Base-by-base conservation (phyloP, 37 sponge, comb jelly and placozoan genomes). In the Agelas oroides region DNA sequence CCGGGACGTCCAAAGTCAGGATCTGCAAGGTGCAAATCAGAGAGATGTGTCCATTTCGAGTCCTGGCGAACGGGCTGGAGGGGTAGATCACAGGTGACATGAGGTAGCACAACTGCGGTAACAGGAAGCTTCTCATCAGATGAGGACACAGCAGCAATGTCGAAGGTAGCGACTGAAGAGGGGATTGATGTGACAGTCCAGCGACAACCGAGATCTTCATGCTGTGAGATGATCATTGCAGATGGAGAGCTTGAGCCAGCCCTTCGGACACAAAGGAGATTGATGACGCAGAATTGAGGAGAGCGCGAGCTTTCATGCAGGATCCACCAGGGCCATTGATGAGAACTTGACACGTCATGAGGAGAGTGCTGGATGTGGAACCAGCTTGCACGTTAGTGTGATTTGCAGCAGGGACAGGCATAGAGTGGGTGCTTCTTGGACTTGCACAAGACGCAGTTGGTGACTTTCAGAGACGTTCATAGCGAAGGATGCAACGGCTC, bases 61-160 rank as follows among this genome's bases (percentile, higher is more conserved):
- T 41, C 80, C 36, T 65, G 65, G 18, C 5, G 40, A 24, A 79
- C 68, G 39, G 80, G 80, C n/a, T 79, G 21, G 17, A 65, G 33
- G 23, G 80, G 68, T 40, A 79, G 31, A 65, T 79, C 80, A 53
- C 80, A 65, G n/a, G 80, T 65, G 34, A 79, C 67, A 34, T 65
- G 21, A 16, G 61, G 80, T n/a, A 79, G 41, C 23, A 79, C 64
- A 23, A 79, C 39, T 23, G 80, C 80, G n/a, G 80, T 65, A 53
- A 79, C 52, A 17, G 20, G 24, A 36, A 79, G 16, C 67, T 41
- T 63, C 54, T 36, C 54, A 15, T 71, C 41, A 31, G 73, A 40
- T 19, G 39, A 39, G 27, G 24, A 21, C 52, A 39, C 58, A 57
- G 78, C 36, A 31, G 68, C 63, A 68, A 59, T 59, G 63, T 63